Evolutionary conservation across 2,113 vertebrate genomes (phyloP), one percentile per base, ranked within the genome.

Genomic region (Sula dactylatra): DNA sequence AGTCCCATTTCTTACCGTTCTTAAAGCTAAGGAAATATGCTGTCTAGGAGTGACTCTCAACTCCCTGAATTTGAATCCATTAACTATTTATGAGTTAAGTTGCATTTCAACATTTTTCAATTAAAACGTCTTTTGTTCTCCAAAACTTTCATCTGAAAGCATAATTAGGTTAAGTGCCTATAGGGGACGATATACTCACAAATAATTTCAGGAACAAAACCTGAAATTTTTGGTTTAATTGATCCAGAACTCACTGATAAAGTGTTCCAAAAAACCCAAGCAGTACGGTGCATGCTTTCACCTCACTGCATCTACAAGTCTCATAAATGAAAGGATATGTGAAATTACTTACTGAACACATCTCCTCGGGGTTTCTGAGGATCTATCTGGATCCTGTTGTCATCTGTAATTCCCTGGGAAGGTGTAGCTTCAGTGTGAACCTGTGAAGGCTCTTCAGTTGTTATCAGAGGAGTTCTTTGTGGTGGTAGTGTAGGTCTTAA

Each of bases 321-420:
- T 17, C 16, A 50, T 40, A 64, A 31, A 56, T 5, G 5, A 81
- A 88, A 69, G 10, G 16, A 26, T 21, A 76, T 9, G 12, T 13
- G 64, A 34, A 47, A 66, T 49, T 80, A 97, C 99, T 99, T 98
- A 99, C 99, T 99, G 97, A 99, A 99, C 31, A 99, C 99, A 38
- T 99, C 99, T 44, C 99, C 99, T 97, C 99, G 98, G 73, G 99
- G 99, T 94, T 99, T 99, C 97, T 98, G 98, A 22, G 99, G 98
- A 45, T 99, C 99, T 78, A 98, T 98, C 82, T 98, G 98, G 93
- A 99, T 99, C 95, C 97, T 98, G 98, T 99, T 99, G 97, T 99
- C 99, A 62, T 98, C 97, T 3, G 98, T 97, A 50, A 97, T 65
- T 86, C 47, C 94, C 3, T 73, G 96, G 4, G 96, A 93, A 94